A percentile compares a stretch with the other conserved stretches of the same genome.
Evolutionary conservation across 2,888 invertebrate genomes (phyloP).

Genomic region (Clistopyga incitator): DNA sequence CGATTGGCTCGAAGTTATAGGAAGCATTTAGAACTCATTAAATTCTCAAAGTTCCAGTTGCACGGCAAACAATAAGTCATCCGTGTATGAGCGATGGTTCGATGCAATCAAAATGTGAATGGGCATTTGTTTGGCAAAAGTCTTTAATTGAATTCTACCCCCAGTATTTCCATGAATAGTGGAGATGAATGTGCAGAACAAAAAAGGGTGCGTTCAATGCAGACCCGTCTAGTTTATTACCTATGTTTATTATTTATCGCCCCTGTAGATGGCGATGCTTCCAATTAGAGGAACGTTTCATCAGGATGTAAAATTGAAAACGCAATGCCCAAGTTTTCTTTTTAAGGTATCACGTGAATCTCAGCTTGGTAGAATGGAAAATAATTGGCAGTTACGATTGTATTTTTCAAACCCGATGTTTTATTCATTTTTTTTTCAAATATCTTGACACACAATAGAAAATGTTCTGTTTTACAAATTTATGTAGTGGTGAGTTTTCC

Average conservation of each 20-base stretch:
- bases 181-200: neutral
- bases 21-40: conserved; percentile 44
- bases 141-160: conserved; percentile 7
- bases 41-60: conserved; percentile 1
- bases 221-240: neutral
- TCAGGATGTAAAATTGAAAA: neutral
- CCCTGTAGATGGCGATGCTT: neutral
- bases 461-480: no score
- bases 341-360: neutral
- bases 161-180: neutral
- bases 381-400: neutral
- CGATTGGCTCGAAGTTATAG: conserved; percentile 28
- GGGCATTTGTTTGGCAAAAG: neutral
- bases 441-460: no score
- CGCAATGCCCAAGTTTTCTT: neutral
- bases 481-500: neutral
- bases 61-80: neutral
- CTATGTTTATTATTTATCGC: neutral
- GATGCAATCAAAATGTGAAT: conserved; percentile 16
- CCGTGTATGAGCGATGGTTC: neutral
- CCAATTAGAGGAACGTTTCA: neutral
- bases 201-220: neutral
- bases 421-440: no score
- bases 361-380: neutral
- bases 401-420: no score